Evolutionary conservation across 2,888 invertebrate species (phyloP).

Genomic region (Caenorhabditis sp.): DNA sequence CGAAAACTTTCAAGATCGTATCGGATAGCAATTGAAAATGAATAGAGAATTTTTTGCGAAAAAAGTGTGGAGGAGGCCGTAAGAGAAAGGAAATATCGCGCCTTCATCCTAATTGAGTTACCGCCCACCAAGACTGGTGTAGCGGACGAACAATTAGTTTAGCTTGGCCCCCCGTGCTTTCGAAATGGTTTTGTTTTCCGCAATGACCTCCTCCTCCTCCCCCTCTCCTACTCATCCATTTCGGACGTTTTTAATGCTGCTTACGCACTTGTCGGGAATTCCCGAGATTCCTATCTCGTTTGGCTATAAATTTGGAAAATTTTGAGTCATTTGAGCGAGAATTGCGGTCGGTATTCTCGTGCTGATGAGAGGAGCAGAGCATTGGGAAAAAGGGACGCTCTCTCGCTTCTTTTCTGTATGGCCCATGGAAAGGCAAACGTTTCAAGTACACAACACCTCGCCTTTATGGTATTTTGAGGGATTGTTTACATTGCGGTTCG

Average conservation of each 20-base stretch:
- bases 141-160: constrained; percentile 48
- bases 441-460: constrained; percentile 50
- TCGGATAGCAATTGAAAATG: constrained; percentile 18
- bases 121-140: constrained; percentile 38
- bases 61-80: constrained; percentile 1
- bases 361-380: too few relatives aligned
- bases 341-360: constrained; percentile 7
- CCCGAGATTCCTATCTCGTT: constrained; percentile 27
- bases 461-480: constrained; percentile 42
- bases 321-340: constrained; percentile 34
- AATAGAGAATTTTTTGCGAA: constrained; percentile 9
- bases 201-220: constrained; percentile 31
- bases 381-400: background rate
- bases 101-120: constrained; percentile 52
- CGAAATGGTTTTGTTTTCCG: constrained; percentile 47
- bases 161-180: constrained; percentile 20
- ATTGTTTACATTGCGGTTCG: constrained; percentile 39
- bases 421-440: constrained; percentile 26
- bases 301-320: background rate
- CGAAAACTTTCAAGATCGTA: constrained; percentile 14
- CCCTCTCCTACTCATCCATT: too few relatives aligned
- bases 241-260: constrained; percentile 23
- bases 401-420: constrained; percentile 1
- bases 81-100: constrained; percentile 41
- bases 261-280: constrained; percentile 29